Base-by-base conservation (phyloP, 2,888 invertebrate genomes). In the Lepidochrysops patricia region DNA sequence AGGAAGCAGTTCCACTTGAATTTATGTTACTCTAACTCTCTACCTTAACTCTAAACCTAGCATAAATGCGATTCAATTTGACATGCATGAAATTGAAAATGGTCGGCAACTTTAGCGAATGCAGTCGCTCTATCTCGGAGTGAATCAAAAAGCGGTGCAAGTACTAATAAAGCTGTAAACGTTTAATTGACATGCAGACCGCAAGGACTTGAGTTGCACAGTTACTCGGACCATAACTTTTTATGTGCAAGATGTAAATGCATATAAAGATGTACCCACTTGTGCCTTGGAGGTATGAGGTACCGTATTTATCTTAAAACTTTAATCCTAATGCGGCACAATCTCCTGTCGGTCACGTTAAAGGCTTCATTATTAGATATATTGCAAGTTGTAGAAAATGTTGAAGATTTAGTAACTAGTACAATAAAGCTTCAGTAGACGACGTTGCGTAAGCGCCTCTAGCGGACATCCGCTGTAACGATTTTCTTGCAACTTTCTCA, bases 141-240 rank as follows among this genome's bases (percentile, higher is more conserved):
- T 23, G 43, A 19, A 43, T 43, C 43, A 43, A 43, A 43, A 43
- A 43, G 43, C 43, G 43, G 43, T 43, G 43, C 43, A 43, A 9
- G 19, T 23, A 43, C 43, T 43, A 23, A 43, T 43, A 43, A 43
- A 43, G 43, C 43, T 19, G 23, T 43, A 43, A 43, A 43, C 43
- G 43, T 43, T 43, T 43, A 43, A 43, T 43, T 43, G 43, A 43
- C 43, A 43, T 23, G 43, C 43, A 43, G 43, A 43, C 43, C 43
- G 43, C 43, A 43, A 43, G 43, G 19, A 43, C 43, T 4, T 23
- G 9, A 43, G 43, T 43, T 43, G 43, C 23, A 23, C 43, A 12
- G 43, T 43, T 43, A 43, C 19, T 19, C 43, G 7, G 43, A 43
- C 43, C 43, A 12, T 43, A 43, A 43, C 43, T 43, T 43, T 43